Base-by-base conservation (phyloP, 2,888 invertebrate species). In the Hybos culiciformis region DNA sequence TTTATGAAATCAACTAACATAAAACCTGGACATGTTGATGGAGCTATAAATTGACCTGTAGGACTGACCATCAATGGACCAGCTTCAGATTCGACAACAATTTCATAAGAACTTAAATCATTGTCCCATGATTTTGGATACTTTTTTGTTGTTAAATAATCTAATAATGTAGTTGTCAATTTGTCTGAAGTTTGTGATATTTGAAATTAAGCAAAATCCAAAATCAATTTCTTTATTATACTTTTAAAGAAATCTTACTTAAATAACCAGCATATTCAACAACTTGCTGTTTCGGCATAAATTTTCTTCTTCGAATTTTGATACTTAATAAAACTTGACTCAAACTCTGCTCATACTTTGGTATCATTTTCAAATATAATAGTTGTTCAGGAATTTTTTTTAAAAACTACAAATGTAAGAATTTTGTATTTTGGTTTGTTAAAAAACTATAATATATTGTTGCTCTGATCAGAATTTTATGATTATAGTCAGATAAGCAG, bases 1-100 rank as follows among this genome's bases (percentile, higher is more conserved):
- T 79, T 74, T 38, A 94, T 82, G 61, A 87, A 94, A 55, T 79
- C 81, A 14, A 93, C 77, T 41, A 93, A 70, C 50, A 92, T 76
- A 52, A 80, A 78, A 0, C 90, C 86, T 0, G 93, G 93, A 57
- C 92, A 86, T 0, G 91, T 87, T 1, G 90, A 82, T 12, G 94
- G 93, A 2, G 88, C 83, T 48, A 92, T 86, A 56, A 93, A 83
- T 67, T 93, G 91, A 4, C 93, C 94, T 4, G 88, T 88, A 1
- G 91, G 91, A 11, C 90, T 90, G 21, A 94, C 74, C 84, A 91
- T 92, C 43, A 94, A 60, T 0, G 93, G 93, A 1, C 93, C 93
- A 4, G 92, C 85, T 63, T 91, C 92, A 18, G 84, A 82, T 72
- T 91, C 90, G 33, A 91, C 82, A 19, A 90, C 88, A 42, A 91